Conservation (phyloP, 2,888 invertebrate species). For the Drosophila testacea region DNA sequence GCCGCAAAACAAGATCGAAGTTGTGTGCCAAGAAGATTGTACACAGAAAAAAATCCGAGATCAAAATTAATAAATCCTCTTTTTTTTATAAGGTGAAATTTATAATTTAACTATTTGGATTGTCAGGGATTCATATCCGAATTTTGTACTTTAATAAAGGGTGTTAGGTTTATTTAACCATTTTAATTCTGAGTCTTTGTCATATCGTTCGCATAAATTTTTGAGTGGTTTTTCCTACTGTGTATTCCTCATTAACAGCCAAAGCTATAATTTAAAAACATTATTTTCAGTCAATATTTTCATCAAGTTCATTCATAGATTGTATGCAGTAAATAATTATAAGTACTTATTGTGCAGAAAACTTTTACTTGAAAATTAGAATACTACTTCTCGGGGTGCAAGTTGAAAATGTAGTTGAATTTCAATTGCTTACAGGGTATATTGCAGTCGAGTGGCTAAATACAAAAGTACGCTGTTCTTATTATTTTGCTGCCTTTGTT, state of each 20-base stretch:
- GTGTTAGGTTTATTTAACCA: too few species aligned
- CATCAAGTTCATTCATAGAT: constrained; percentile 1
- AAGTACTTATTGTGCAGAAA: too few species aligned
- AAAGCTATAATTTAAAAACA: neutral
- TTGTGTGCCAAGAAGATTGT: neutral
- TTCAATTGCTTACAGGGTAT: constrained; percentile 31
- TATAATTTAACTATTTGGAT: too few species aligned
- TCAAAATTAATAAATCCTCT: too few species aligned
- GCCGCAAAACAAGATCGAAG: constrained; percentile 24
- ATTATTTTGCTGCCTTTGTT: constrained; percentile 64
- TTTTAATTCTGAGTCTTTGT: too few species aligned
- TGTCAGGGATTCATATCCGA: too few species aligned
- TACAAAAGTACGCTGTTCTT: neutral
- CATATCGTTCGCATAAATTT: too few species aligned
- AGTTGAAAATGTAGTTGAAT: neutral
- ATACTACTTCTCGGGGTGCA: too few species aligned
- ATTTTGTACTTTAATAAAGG: too few species aligned
- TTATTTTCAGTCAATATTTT: neutral
- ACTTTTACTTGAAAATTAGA: too few species aligned
- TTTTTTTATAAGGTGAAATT: too few species aligned
- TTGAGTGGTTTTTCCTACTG: neutral
- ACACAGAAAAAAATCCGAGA: too few species aligned
- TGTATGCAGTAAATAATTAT: neutral
- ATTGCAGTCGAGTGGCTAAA: constrained; percentile 14
- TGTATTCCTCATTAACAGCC: neutral